Evolutionary conservation across 2,888 invertebrate species (phyloP), one percentile per base, ranked within the genome.

Genomic region (Tillus elongatus): DNA sequence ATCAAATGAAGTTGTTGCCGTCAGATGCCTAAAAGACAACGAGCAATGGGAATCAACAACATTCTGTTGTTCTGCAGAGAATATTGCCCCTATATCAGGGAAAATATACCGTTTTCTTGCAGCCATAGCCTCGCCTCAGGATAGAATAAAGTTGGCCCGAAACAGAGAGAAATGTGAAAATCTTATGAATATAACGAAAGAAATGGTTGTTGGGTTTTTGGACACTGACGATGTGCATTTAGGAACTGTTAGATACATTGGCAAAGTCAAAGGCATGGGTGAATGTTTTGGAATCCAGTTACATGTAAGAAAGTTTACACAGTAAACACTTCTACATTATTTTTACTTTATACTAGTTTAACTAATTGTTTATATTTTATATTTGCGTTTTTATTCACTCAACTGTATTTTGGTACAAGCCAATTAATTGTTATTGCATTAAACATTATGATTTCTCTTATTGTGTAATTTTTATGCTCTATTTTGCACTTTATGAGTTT

Each of bases 241-340:
- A 35, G 64, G 70, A 15, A 64, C 66, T 43, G 68, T 76, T 34
- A 68, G 67, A 46, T 74, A 67, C 50, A 71, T 74, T 49, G 75
- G 75, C 16, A 57, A 61, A 33, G 72, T 74, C 35, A 57, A 63
- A 39, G 70, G 74, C 42, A 57, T 74, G 35, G 72, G 74, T 44
- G 69, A 69, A 52, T 72, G 71, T 53, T 70, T 71, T 54, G 75
- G 73, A 31, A 61, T 76, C 41, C 71, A 73, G 51, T 51, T 76
- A 50, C 61, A 72, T 68, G 75, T 75, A 63, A 66, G 60, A 58
- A 36, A n/a, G n/a, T n/a, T n/a, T n/a, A n/a, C n/a, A n/a, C n/a
- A n/a, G n/a, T n/a, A n/a, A n/a, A n/a, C n/a, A n/a, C n/a, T n/a
- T n/a, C n/a, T n/a, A n/a, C n/a, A n/a, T n/a, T n/a, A n/a, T n/a